Percentiles rank a stretch among this genome's conserved stretches.
Evolutionary conservation across 2,797 vertebrate genomes (phyloP).

Genomic region (Holocentrus rufus): DNA sequence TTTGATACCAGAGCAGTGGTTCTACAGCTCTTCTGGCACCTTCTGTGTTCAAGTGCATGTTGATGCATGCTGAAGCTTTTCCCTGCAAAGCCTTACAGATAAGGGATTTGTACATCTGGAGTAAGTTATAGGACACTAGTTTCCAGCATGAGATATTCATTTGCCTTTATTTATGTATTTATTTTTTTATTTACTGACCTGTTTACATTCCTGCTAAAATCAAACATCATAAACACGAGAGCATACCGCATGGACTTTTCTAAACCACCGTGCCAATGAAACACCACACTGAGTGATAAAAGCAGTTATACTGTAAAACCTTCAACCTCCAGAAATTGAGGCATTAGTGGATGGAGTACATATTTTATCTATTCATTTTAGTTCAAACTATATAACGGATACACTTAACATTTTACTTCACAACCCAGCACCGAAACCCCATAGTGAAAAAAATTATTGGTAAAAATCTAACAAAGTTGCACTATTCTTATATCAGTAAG

Average conservation of each 20-base stretch:
- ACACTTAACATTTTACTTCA: background rate
- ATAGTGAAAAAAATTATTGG: background rate
- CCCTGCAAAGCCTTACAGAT: conserved; percentile 11
- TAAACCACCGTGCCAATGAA: background rate
- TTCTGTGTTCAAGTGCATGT: conserved; percentile 15
- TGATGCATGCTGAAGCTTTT: conserved; percentile 21
- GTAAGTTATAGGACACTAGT: background rate
- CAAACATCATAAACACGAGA: conserved; percentile 5
- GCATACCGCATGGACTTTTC: background rate
- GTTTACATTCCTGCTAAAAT: conserved; percentile 12
- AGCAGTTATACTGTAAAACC: background rate
- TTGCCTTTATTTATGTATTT: background rate
- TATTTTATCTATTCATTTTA: background rate
- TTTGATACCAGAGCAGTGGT: background rate
- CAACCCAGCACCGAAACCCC: background rate
- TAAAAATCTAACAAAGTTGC: background rate
- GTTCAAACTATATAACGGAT: conserved; percentile 21
- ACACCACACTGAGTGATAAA: background rate
- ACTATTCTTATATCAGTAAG: background rate
- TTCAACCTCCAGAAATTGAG: background rate
- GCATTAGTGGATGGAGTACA: background rate
- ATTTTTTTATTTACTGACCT: conserved; percentile 15
- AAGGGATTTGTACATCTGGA: background rate
- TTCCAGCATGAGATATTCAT: background rate
- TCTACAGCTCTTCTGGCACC: background rate